A percentile compares a stretch with the other conserved stretches of the same genome.
phyloP scores from a whole-genome alignment of 2,797 vertebrate species.

The Anniella stebbinsi region DNA sequence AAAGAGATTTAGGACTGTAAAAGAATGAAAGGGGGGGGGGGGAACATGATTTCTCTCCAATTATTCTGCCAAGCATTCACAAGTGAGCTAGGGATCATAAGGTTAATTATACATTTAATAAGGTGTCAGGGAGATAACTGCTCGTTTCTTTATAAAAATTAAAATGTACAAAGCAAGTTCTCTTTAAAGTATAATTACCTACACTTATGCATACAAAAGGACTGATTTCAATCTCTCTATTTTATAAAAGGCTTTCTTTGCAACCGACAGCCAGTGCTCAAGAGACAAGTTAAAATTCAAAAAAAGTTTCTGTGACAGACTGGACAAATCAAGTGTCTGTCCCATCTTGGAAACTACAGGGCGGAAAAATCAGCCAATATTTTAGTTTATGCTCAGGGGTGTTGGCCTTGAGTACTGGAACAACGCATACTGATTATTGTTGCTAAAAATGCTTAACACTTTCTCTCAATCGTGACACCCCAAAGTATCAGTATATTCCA shows the following conservation, averaged over 20 bases:
- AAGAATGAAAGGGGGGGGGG: constrained; percentile 79
- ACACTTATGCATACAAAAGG: constrained; percentile 90
- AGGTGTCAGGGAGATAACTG: constrained; percentile 91
- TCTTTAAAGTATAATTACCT: constrained; percentile 93
- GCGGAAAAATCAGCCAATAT: constrained; percentile 76
- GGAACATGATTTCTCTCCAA: constrained; percentile 84
- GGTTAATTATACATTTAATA: constrained; percentile 95
- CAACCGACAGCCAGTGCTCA: constrained; percentile 81
- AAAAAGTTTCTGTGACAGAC: constrained; percentile 82
- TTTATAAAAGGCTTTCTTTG: constrained; percentile 88
- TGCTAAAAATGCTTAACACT: constrained; percentile 44
- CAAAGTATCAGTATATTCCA: constrained; percentile 24
- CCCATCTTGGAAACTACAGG: constrained; percentile 69
- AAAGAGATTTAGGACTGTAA: constrained; percentile 81
- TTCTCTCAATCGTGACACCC: constrained; percentile 50
- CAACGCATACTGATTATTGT: constrained; percentile 4
- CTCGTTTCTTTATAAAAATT: constrained; percentile 94
- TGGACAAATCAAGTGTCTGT: constrained; percentile 80
- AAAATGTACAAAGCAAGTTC: constrained; percentile 91
- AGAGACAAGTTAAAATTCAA: constrained; percentile 81
- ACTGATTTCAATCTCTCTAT: constrained; percentile 88
- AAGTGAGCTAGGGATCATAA: constrained; percentile 88
- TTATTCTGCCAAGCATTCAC: constrained; percentile 89
- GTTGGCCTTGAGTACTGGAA: constrained; percentile 62
- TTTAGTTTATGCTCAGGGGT: constrained; percentile 67